These are phyloP conservation scores for Drosophila percnosoma DNA, from an alignment of 2,888 invertebrate genomes.

Conservation along the genomic window DNA sequence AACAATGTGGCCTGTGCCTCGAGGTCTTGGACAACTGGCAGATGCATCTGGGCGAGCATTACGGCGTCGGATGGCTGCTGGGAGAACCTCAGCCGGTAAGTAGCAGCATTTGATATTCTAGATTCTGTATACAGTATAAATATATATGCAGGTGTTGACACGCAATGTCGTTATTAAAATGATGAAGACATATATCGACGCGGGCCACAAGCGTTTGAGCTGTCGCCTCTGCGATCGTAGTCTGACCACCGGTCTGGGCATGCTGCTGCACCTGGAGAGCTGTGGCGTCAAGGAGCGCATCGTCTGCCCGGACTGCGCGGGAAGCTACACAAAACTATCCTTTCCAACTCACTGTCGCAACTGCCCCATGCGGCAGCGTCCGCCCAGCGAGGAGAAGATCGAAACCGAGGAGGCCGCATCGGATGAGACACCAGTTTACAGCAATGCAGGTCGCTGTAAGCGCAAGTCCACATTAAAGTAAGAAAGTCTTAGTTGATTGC, in stretches of 20 bases:
- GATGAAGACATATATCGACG: conserved; percentile 67
- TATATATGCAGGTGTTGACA: conserved; percentile 48
- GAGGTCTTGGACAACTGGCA: conserved; percentile 65
- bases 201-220: conserved; percentile 46
- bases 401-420: not conserved
- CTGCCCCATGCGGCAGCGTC: conserved; percentile 47
- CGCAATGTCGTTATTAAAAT: conserved; percentile 57
- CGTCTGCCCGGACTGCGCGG: conserved; percentile 72
- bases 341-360: conserved; percentile 60
- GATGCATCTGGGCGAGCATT: conserved; percentile 78
- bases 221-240: conserved; percentile 79
- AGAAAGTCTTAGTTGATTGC: conserved; percentile 1
- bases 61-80: conserved; percentile 82
- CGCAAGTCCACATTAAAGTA: conserved; percentile 81
- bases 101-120: not conserved
- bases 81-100: conserved; percentile 70
- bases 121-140: not conserved
- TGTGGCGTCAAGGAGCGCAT: conserved; percentile 73
- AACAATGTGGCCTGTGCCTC: conserved; percentile 82
- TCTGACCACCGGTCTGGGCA: conserved; percentile 75
- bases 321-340: conserved; percentile 56
- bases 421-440: conserved; percentile 44
- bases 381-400: not conserved
- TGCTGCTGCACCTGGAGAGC: conserved; percentile 77
- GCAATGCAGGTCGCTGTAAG: conserved; percentile 81